Percentiles rank a stretch among this genome's conserved stretches.
phyloP scores from a whole-genome alignment of 1,140 invertebrate species.

The Pteromalus puparum region DNA sequence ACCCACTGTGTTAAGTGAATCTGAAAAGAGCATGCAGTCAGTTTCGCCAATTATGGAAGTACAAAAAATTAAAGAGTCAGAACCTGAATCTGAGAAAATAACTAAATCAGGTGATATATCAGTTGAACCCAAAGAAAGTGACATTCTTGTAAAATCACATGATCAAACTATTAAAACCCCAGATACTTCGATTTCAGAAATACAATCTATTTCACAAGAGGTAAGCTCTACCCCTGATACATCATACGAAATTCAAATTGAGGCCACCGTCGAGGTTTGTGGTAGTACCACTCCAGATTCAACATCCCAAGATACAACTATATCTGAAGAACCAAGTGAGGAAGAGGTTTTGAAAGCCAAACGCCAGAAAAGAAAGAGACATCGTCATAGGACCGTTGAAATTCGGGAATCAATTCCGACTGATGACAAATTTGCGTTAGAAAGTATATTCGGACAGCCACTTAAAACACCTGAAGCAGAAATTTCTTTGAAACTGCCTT shows the following conservation, averaged over 20 bases:
- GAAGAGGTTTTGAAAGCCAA: conserved; percentile 55
- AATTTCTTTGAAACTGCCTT: conserved; percentile 53
- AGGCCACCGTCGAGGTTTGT: conserved; percentile 68
- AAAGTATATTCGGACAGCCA: conserved; percentile 55
- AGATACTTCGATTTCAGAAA: conserved; percentile 9
- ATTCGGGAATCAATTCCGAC: conserved; percentile 36
- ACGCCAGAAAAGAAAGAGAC: conserved; percentile 61
- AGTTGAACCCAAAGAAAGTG: not conserved
- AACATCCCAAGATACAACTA: conserved; percentile 58
- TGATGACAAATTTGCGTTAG: conserved; percentile 38
- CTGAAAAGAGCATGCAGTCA: too few species aligned
- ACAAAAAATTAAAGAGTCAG: not conserved
- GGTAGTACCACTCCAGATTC: conserved; percentile 62
- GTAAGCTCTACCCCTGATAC: conserved; percentile 61
- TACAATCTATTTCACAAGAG: conserved; percentile 52
- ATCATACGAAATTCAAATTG: conserved; percentile 68
- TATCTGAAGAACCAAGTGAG: conserved; percentile 57
- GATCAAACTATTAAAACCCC: conserved; percentile 10
- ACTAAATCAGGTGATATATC: conserved; percentile 5
- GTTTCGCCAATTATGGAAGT: too few species aligned
- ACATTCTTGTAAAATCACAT: not conserved
- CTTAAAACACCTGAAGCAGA: conserved; percentile 45
- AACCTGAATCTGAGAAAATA: conserved; percentile 10
- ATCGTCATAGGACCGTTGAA: conserved; percentile 57
- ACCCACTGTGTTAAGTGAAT: not conserved